phyloP scores from a whole-genome alignment of 2,113 vertebrate genomes.

The Laticauda colubrina region DNA sequence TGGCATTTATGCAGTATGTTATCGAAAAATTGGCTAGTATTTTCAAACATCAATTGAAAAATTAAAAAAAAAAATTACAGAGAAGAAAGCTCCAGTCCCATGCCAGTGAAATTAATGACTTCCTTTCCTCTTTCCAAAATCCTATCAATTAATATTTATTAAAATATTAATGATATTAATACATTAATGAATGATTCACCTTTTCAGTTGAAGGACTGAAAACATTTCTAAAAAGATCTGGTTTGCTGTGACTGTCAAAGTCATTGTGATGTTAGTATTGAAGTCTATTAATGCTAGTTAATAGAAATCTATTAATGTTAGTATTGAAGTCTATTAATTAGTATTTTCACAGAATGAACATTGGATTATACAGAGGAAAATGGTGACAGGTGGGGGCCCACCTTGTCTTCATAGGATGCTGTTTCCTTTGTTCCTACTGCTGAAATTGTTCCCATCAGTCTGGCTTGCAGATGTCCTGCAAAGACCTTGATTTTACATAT shows the following conservation, averaged over 20 bases:
- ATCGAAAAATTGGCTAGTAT: not conserved
- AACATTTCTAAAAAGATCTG: not conserved
- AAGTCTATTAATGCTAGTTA: not conserved
- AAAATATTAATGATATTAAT: not conserved
- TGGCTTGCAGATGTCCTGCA: conserved; percentile 20
- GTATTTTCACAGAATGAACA: not conserved
- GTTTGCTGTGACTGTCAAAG: not conserved
- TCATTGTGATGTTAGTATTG: not conserved
- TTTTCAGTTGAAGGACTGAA: not conserved
- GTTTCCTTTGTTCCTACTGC: not conserved
- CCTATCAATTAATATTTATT: not conserved
- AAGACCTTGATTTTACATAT: conserved; percentile 15
- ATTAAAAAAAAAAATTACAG: not conserved
- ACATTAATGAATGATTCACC: not conserved
- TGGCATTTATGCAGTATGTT: not conserved
- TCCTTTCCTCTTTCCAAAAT: not conserved
- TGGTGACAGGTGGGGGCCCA: not conserved
- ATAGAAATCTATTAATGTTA: too few relatives aligned
- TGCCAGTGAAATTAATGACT: not conserved
- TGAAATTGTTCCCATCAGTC: not conserved
- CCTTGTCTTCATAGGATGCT: not conserved
- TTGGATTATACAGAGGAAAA: not conserved
- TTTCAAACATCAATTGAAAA: not conserved
- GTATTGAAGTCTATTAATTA: not conserved
- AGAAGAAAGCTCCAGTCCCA: not conserved